These are phyloP conservation scores for Apodemus speciosus DNA, from an alignment of 2,113 vertebrate genomes.

Conservation along the genomic window DNA sequence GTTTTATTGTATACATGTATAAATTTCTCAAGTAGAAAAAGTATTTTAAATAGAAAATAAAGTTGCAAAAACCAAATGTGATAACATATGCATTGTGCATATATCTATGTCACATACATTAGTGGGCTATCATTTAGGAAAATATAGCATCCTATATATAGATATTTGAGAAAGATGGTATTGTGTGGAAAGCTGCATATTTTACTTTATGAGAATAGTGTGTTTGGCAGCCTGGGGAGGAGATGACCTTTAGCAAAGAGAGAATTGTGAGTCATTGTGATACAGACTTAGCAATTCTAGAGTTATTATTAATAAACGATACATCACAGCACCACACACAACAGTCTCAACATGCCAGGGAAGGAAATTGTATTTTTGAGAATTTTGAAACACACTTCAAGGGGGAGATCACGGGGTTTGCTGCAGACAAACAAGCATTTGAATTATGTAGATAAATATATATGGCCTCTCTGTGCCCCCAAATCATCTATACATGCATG, in stretches of 20 bases:
- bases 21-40: neutral
- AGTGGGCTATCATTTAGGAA: neutral
- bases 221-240: neutral
- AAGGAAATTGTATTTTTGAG: neutral
- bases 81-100: neutral
- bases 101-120: neutral
- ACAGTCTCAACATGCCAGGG: neutral
- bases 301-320: conserved; percentile 22
- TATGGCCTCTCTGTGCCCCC: neutral
- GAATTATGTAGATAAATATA: neutral
- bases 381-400: neutral
- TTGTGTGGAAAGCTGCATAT: neutral
- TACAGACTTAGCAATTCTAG: neutral
- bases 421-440: neutral
- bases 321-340: neutral
- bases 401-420: neutral
- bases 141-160: neutral
- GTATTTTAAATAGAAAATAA: neutral
- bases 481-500: neutral
- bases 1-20: neutral
- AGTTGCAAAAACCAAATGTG: neutral
- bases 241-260: neutral
- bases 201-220: neutral
- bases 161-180: neutral
- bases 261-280: neutral